Percentiles rank a stretch among this genome's conserved stretches.
Evolutionary conservation across 2,888 invertebrate species (phyloP).

Genomic region (Oscheius sp.): DNA sequence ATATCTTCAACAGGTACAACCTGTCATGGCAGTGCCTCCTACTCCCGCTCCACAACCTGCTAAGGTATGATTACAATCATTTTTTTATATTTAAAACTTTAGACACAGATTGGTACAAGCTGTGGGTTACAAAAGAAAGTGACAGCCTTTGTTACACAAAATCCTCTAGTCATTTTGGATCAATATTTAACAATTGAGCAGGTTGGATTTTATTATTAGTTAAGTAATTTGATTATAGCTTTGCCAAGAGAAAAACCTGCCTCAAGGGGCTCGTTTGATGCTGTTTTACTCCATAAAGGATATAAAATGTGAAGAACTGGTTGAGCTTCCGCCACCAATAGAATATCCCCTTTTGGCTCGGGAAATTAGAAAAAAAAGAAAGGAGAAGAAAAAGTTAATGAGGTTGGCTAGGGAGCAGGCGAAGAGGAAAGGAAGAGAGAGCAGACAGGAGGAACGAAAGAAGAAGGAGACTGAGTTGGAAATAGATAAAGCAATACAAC

Average conservation of each 20-base stretch:
- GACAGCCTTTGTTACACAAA: background rate
- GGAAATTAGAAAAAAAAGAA: background rate
- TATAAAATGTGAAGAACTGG: background rate
- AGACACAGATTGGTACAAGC: background rate
- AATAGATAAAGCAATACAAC: background rate
- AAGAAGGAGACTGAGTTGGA: too few relatives aligned
- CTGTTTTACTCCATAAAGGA: constrained; percentile 5
- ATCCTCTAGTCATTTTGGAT: background rate
- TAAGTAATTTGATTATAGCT: background rate
- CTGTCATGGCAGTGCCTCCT: background rate
- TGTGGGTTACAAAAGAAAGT: background rate
- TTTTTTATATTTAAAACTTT: background rate
- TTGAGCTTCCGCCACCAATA: background rate
- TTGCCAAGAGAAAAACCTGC: background rate
- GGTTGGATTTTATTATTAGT: background rate
- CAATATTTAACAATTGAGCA: background rate
- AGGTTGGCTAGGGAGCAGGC: background rate
- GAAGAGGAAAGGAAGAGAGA: background rate
- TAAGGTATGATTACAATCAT: background rate
- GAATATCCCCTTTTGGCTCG: background rate
- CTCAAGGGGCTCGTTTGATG: constrained; percentile 1
- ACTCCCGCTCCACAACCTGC: background rate
- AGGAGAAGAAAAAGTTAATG: background rate
- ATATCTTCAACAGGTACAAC: background rate
- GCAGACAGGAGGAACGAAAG: too few relatives aligned